Evolutionary conservation across 2,888 invertebrate species (phyloP).

Genomic region (Macrophya annulata): DNA sequence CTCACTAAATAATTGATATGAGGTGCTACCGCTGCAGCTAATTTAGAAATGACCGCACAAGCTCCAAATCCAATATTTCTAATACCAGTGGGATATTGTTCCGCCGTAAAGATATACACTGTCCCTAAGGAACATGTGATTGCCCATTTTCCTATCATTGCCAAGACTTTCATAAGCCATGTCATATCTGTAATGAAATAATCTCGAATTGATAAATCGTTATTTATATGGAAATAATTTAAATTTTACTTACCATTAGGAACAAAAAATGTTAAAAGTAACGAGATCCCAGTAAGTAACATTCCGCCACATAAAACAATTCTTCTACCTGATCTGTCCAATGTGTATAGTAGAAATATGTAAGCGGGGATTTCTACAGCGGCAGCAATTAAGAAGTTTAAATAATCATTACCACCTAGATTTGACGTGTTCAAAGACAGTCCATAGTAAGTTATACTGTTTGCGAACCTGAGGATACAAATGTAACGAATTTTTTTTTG

Average conservation of each 20-base stretch:
- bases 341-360: constrained; percentile 83
- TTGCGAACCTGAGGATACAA: constrained; percentile 83
- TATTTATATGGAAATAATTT: constrained; percentile 12
- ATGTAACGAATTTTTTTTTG: background rate
- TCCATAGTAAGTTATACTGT: constrained; percentile 90
- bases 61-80: constrained; percentile 85
- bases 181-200: constrained; percentile 78
- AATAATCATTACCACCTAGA: constrained; percentile 86
- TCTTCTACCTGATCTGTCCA: constrained; percentile 87
- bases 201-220: background rate
- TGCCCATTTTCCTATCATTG: constrained; percentile 88
- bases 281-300: constrained; percentile 83
- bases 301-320: constrained; percentile 86
- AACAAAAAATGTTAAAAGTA: constrained; percentile 83
- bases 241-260: constrained; percentile 80
- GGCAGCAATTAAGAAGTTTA: constrained; percentile 89
- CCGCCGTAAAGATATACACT: constrained; percentile 87
- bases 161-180: constrained; percentile 83
- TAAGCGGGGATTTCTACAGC: constrained; percentile 89
- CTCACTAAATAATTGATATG: constrained; percentile 82
- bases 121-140: constrained; percentile 89
- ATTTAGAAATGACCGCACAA: constrained; percentile 83
- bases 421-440: constrained; percentile 89
- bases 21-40: constrained; percentile 85
- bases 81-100: constrained; percentile 89